A percentile compares a stretch with the other conserved stretches of the same genome.
These are phyloP conservation scores for Troides helena DNA, from an alignment of 2,888 invertebrate species.

Conservation along the genomic window DNA sequence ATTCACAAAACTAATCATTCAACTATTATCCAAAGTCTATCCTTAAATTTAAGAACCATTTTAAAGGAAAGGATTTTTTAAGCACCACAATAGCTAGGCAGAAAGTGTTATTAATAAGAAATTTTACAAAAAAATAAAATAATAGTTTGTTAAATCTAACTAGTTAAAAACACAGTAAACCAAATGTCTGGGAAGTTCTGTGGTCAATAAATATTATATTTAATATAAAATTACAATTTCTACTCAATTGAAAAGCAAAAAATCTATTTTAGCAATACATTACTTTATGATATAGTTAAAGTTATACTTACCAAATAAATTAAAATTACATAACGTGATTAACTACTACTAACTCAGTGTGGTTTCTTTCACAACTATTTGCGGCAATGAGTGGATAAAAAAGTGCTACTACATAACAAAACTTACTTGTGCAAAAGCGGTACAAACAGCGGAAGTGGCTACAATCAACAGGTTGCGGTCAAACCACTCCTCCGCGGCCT, in stretches of 20 bases:
- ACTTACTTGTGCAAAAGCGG: constrained; percentile 96
- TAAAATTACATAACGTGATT: background rate
- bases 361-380: background rate
- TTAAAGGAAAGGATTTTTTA: too few relatives aligned
- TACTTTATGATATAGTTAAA: background rate
- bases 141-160: too few relatives aligned
- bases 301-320: background rate
- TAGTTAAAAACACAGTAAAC: too few relatives aligned
- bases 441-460: constrained; percentile 91
- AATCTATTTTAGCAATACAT: background rate
- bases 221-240: too few relatives aligned
- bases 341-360: background rate
- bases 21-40: too few relatives aligned
- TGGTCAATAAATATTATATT: too few relatives aligned
- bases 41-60: too few relatives aligned
- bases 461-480: constrained; percentile 96
- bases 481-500: constrained; percentile 96
- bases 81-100: too few relatives aligned
- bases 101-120: too few relatives aligned
- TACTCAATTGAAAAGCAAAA: background rate
- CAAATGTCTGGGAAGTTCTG: too few relatives aligned
- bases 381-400: background rate
- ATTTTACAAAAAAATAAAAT: too few relatives aligned
- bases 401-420: constrained; percentile 56
- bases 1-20: too few relatives aligned